These are phyloP conservation scores for Chloebia gouldiae DNA, from an alignment of 2,113 vertebrate genomes.

Conservation along the genomic window DNA sequence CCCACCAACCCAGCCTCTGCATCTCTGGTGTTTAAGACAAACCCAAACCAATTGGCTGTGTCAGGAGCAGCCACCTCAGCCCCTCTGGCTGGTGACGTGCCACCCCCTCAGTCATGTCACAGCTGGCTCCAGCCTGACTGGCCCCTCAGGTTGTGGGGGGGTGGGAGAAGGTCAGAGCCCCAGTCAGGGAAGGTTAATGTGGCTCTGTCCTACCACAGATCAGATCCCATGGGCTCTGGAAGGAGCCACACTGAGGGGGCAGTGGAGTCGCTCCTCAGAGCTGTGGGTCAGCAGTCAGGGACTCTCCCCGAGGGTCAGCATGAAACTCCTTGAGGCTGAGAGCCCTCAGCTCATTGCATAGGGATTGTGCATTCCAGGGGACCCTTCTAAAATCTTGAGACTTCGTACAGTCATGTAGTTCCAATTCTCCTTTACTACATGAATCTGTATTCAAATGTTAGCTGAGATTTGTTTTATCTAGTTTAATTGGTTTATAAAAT, in stretches of 20 bases:
- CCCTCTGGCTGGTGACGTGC: not conserved
- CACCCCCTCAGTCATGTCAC: rapidly evolving
- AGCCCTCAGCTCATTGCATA: not conserved
- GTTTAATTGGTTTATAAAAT: not conserved
- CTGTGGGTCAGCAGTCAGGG: rapidly evolving
- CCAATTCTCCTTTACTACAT: not conserved
- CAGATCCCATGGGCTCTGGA: not conserved
- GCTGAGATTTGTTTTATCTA: not conserved
- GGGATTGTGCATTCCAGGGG: not conserved
- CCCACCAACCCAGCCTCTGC: not conserved
- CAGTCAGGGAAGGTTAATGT: rapidly evolving
- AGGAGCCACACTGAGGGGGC: rapidly evolving
- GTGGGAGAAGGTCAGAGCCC: not conserved
- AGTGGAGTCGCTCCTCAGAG: not conserved
- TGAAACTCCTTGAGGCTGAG: not conserved
- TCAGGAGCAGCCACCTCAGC: not conserved
- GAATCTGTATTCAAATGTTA: not conserved
- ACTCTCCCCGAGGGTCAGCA: not conserved
- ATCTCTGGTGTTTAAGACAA: not conserved
- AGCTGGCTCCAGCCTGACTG: not conserved
- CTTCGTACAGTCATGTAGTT: not conserved
- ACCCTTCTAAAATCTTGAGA: not conserved
- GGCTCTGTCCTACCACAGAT: not conserved
- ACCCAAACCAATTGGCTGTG: not conserved
- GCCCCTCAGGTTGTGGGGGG: not conserved